phyloP scores from a whole-genome alignment of 1,140 invertebrate genomes.

The Macrobrachium rosenbergii region DNA sequence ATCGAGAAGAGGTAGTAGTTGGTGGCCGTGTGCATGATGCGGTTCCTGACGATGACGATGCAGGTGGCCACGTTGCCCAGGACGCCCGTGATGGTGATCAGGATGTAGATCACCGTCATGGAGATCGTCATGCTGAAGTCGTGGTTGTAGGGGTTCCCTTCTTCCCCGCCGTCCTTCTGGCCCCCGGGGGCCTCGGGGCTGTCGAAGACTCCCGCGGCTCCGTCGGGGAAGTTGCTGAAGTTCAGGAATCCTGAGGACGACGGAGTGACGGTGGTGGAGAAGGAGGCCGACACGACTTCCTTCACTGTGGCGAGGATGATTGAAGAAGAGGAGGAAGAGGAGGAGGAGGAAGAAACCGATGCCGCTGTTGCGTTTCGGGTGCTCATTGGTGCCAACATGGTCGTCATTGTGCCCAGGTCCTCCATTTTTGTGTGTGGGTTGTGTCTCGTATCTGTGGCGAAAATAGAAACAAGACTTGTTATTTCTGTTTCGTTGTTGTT shows the following conservation, averaged over 20 bases:
- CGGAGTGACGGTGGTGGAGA: not conserved
- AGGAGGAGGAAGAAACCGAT: not conserved
- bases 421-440: too few relatives aligned
- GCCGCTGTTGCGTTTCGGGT: not conserved
- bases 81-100: slow-evolving; percentile 72
- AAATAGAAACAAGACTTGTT: not conserved
- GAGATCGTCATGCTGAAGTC: slow-evolving; percentile 51
- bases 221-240: not conserved
- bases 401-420: too few relatives aligned
- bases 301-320: not conserved
- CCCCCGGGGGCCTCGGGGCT: not conserved
- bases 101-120: slow-evolving; percentile 66
- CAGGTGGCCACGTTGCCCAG: slow-evolving; percentile 77
- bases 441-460: not conserved
- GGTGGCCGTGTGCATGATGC: slow-evolving; percentile 75
- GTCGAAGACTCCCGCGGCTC: not conserved
- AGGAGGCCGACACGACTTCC: not conserved
- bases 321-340: not conserved
- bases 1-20: slow-evolving; percentile 93
- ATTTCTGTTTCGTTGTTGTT: not conserved
- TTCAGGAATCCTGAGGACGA: not conserved
- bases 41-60: slow-evolving; percentile 75
- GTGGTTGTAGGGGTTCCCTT: not conserved
- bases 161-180: not conserved
- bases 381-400: not conserved